A percentile compares a stretch with the other conserved stretches of the same genome.
Evolutionary conservation across 1,140 invertebrate genomes (phyloP).

Genomic region (Fopius arisanus): DNA sequence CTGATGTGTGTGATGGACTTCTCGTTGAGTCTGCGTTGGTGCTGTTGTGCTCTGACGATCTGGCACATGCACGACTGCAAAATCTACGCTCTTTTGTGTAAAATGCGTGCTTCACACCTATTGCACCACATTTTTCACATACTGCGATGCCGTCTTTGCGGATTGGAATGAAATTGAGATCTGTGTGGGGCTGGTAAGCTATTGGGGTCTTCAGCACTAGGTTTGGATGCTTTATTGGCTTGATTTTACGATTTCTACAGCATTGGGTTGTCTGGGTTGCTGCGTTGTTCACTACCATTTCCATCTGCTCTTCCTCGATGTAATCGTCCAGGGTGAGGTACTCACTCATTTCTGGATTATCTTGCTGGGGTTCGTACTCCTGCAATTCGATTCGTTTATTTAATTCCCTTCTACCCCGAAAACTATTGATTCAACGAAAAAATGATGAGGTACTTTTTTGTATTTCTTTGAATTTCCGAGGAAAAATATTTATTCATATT

Average conservation of each 20-base stretch:
- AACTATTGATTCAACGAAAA: not conserved
- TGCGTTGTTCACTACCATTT: slow-evolving; percentile 65
- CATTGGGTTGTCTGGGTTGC: slow-evolving; percentile 68
- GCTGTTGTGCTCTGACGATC: slow-evolving; percentile 60
- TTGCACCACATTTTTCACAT: slow-evolving; percentile 88
- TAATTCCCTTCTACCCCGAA: no score
- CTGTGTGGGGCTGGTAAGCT: slow-evolving; percentile 80
- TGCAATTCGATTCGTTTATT: slow-evolving; percentile 27
- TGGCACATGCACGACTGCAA: slow-evolving; percentile 79
- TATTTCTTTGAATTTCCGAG: not conserved
- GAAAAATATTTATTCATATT: no score
- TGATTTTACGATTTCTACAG: slow-evolving; percentile 72
- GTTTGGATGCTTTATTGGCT: slow-evolving; percentile 78
- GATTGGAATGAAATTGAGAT: slow-evolving; percentile 80
- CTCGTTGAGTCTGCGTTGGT: slow-evolving; percentile 59
- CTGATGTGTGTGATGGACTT: slow-evolving; percentile 54
- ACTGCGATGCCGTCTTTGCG: slow-evolving; percentile 86
- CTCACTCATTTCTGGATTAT: slow-evolving; percentile 52
- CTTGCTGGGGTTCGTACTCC: slow-evolving; percentile 54
- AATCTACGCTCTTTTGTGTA: slow-evolving; percentile 85
- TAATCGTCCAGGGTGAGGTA: slow-evolving; percentile 62
- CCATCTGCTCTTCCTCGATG: slow-evolving; percentile 59
- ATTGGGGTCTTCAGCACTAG: slow-evolving; percentile 81
- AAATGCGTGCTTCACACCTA: slow-evolving; percentile 89
- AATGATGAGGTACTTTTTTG: not conserved